Conservation (phyloP, 2,888 invertebrate species). For the Nebria salina region DNA sequence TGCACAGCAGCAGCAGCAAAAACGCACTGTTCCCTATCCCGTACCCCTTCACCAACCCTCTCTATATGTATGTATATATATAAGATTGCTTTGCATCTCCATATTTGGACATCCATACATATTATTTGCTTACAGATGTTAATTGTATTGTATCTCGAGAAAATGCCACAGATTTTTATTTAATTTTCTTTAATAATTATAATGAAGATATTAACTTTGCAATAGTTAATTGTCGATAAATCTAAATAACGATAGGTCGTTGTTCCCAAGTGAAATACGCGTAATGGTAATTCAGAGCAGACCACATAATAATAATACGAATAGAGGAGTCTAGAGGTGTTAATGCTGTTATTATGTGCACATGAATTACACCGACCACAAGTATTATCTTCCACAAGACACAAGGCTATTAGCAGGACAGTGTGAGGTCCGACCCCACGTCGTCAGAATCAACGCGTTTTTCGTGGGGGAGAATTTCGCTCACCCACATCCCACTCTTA, state of each 20-base stretch:
- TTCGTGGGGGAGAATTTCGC: too few relatives aligned
- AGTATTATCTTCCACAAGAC: constrained; percentile 49
- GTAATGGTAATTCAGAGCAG: not conserved
- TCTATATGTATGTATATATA: not conserved
- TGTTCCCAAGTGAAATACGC: too few relatives aligned
- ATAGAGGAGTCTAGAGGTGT: constrained; percentile 51
- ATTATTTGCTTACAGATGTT: constrained; percentile 3
- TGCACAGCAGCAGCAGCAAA: constrained; percentile 2
- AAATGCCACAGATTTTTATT: not conserved
- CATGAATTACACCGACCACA: constrained; percentile 43
- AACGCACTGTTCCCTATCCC: not conserved
- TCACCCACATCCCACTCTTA: too few relatives aligned
- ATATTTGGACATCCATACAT: not conserved
- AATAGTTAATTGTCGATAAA: too few relatives aligned
- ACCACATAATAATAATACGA: not conserved
- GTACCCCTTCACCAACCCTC: not conserved
- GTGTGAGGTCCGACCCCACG: constrained; percentile 51
- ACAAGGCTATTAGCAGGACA: constrained; percentile 49
- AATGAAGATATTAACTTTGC: not conserved
- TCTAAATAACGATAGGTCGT: too few relatives aligned
- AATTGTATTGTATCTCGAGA: constrained; percentile 13
- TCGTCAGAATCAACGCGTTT: not conserved
- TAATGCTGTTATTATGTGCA: constrained; percentile 55
- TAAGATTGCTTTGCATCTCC: constrained; percentile 21
- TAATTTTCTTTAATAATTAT: not conserved